Conservation (phyloP, 2,888 invertebrate species). For the Rapana venosa region DNA sequence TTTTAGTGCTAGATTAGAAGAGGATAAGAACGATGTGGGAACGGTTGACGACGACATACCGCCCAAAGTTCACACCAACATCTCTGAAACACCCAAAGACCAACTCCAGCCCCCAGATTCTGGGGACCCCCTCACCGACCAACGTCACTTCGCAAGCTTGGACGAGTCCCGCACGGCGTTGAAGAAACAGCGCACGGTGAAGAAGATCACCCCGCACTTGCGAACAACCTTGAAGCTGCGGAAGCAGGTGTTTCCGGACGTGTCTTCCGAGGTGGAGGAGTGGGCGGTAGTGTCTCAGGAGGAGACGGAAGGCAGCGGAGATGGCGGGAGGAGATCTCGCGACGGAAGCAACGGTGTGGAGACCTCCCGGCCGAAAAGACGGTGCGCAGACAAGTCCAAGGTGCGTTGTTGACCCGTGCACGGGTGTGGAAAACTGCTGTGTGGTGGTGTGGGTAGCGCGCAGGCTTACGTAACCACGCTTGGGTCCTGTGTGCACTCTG, state of each 20-base stretch:
- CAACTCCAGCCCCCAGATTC: background rate
- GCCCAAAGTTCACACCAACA: background rate
- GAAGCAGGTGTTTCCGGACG: conserved; percentile 7
- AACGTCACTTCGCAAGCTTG: background rate
- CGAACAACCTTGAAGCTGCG: conserved; percentile 10
- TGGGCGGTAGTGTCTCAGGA: conserved; percentile 20
- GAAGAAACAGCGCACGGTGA: conserved; percentile 28
- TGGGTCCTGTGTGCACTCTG: background rate
- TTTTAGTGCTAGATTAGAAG: background rate
- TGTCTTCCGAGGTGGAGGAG: conserved; percentile 14
- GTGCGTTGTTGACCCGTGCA: background rate
- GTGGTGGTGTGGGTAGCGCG: background rate
- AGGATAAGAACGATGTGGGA: background rate
- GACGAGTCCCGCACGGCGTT: background rate
- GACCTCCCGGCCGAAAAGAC: background rate
- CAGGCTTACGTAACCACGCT: background rate
- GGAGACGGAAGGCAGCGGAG: background rate
- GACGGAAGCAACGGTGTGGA: too few relatives aligned
- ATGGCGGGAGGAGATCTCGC: too few relatives aligned
- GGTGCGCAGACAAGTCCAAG: background rate
- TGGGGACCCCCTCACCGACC: background rate
- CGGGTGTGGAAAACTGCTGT: too few relatives aligned
- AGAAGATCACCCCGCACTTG: background rate
- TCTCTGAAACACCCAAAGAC: background rate
- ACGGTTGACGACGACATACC: background rate